Base-by-base conservation (phyloP, 2,888 invertebrate species). In the Myathropa florea region DNA sequence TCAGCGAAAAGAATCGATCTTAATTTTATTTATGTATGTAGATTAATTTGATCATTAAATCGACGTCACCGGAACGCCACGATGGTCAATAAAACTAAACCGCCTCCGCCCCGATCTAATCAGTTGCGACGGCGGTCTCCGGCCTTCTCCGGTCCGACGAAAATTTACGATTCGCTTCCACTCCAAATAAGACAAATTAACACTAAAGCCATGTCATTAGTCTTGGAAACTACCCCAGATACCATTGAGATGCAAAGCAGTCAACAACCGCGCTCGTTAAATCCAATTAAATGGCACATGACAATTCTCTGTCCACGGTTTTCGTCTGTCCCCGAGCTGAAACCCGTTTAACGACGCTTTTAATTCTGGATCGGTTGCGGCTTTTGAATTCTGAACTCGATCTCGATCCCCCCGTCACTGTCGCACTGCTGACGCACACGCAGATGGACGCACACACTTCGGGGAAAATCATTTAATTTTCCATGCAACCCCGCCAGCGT, bases 211-310 rank as follows among this genome's bases (percentile, higher is more conserved):
- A 18, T 46, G 46, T 46, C 36, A 18, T 26, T 70, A 39, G 64
- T 64, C 36, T 61, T 61, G 36, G 28, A 55, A 59, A 67, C 30
- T 68, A 61, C 53, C 76, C 60, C 60, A 68, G 76, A 68, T 77
- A 67, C 26, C 76, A 61, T 61, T 60, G 67, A 68, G 61, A 67
- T 65, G 59, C 64, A 65, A 75, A 60, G 67, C 67, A 67, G 60
- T 18, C 60, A 53, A 36, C 68, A 68, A n/a, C 6, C 67, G 21
- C 24, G 60, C 33, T 75, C 73, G 73, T 75, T 30, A 77, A 68
- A 77, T 53, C 46, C 67, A 67, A 53, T 67, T 33, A 77, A 68
- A 77, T 63, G 36, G 36, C 77, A 61, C 63, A 77, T 36, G 46
- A 77, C 53, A 36, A 68, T 24, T 59, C 53, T 67, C 39, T 23